Evolutionary conservation across 2,888 invertebrate genomes (phyloP).

Genomic region (Lepidocyrtinus sp.): DNA sequence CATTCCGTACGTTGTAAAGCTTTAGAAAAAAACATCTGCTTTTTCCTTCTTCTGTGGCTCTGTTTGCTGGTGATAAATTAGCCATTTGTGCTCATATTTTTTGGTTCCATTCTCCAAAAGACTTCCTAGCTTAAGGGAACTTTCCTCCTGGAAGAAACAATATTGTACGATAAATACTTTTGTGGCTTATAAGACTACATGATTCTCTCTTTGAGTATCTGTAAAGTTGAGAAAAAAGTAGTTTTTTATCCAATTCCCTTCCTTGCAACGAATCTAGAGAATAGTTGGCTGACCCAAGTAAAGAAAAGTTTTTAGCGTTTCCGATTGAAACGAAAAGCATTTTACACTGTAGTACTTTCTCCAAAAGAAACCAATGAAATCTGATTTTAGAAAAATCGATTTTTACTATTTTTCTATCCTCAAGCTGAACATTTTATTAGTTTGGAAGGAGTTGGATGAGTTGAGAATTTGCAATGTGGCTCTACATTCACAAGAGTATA

Average conservation of each 20-base stretch:
- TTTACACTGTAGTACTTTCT: background rate
- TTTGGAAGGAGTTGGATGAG: background rate
- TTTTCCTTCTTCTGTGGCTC: conserved; percentile 27
- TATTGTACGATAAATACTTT: background rate
- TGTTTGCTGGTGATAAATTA: conserved; percentile 53
- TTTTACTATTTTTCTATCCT: background rate
- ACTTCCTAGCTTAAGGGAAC: conserved; percentile 46
- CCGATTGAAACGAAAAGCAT: background rate
- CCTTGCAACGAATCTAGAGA: background rate
- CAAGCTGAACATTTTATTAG: background rate
- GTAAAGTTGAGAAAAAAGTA: background rate
- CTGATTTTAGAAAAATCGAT: conserved; percentile 23
- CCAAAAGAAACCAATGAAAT: background rate
- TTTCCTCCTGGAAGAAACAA: background rate
- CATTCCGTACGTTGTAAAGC: conserved; percentile 6
- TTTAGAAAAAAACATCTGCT: conserved; percentile 23
- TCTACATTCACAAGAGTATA: background rate
- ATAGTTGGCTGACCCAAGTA: background rate
- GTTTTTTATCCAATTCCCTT: background rate
- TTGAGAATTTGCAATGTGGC: background rate
- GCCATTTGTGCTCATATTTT: conserved; percentile 42
- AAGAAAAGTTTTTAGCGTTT: background rate
- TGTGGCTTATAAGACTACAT: background rate
- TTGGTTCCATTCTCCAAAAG: conserved; percentile 6
- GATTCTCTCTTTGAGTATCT: background rate